phyloP scores from a whole-genome alignment of 2,113 vertebrate genomes.

The Origma solitaria region DNA sequence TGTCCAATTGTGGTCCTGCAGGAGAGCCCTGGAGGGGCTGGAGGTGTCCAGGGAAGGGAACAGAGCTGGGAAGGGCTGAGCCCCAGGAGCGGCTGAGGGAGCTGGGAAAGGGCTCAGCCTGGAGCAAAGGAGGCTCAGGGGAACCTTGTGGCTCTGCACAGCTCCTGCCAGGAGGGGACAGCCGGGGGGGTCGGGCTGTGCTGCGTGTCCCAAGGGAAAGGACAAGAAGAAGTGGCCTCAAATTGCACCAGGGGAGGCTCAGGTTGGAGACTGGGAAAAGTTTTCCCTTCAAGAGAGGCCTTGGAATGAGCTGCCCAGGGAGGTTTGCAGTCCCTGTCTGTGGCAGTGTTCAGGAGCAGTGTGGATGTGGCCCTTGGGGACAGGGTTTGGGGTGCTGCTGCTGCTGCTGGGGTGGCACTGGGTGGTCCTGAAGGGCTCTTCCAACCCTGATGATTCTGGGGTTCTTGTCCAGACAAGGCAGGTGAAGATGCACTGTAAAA shows the following conservation, averaged over 20 bases:
- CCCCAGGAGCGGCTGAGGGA: no score
- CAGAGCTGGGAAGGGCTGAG: background rate
- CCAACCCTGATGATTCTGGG: background rate
- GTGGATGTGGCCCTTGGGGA: background rate
- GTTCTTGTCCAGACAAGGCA: background rate
- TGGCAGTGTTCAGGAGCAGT: background rate
- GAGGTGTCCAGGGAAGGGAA: background rate
- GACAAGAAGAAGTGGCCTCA: background rate
- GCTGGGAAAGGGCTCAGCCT: background rate
- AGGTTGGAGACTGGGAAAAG: fast-evolving
- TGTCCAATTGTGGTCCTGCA: background rate
- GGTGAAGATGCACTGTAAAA: background rate
- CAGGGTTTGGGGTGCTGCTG: background rate
- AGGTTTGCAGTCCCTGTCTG: background rate
- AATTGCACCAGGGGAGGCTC: fast-evolving
- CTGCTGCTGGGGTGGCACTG: background rate
- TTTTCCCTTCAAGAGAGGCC: no score
- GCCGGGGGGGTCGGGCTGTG: background rate
- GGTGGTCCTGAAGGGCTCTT: fast-evolving
- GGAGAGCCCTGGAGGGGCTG: no score
- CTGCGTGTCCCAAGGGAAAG: background rate
- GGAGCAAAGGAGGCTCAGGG: background rate
- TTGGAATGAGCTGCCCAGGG: background rate
- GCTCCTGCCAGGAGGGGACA: background rate
- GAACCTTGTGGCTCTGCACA: background rate